Percentiles rank a stretch among this genome's conserved stretches.
Conservation (phyloP, 2,113 vertebrate genomes). For the Chionodraco myersi region DNA sequence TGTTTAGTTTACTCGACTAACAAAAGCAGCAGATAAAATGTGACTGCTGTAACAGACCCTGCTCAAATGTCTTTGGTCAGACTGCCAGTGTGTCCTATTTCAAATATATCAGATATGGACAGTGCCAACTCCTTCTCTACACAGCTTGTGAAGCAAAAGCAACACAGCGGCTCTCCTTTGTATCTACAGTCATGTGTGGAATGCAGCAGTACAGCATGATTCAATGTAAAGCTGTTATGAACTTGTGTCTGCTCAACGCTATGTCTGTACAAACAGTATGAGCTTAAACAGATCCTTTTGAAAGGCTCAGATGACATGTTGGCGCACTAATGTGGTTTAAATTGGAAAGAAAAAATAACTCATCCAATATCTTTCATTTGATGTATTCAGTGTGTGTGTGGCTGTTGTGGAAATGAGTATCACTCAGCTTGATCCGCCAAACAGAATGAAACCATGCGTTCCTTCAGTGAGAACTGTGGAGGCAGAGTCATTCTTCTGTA, state of each 20-base stretch:
- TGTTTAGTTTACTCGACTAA: conserved; percentile 22
- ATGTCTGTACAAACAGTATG: neutral
- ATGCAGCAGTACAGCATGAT: neutral
- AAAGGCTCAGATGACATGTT: neutral
- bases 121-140: neutral
- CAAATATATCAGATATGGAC: conserved; percentile 12
- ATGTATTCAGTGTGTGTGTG: neutral
- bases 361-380: neutral
- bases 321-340: neutral
- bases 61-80: conserved; percentile 26
- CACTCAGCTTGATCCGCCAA: neutral
- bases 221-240: neutral
- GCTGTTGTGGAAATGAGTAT: neutral
- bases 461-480: conserved; percentile 16
- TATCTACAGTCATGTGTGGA: neutral
- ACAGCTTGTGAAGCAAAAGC: neutral
- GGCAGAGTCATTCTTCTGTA: conserved; percentile 3
- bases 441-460: neutral
- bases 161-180: neutral
- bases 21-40: conserved; percentile 41
- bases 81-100: conserved; percentile 3
- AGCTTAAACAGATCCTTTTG: neutral
- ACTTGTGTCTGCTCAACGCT: neutral
- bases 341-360: neutral
- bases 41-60: conserved; percentile 4